Evolutionary conservation across 1,140 invertebrate genomes (phyloP).

Genomic region (Macrostomum lignano): DNA sequence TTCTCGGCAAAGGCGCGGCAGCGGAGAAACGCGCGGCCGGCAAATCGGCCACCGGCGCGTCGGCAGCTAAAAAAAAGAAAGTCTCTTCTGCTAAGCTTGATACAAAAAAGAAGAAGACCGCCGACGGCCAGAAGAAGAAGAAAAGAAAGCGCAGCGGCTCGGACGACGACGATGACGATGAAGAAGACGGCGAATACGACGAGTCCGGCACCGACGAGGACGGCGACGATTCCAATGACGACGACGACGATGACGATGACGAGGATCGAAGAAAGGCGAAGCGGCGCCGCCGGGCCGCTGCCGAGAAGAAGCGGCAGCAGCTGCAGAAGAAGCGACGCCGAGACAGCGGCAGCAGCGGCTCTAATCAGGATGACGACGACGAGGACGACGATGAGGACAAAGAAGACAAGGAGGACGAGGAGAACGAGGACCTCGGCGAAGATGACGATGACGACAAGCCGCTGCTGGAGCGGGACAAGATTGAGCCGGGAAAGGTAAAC

Average conservation of each 20-base stretch:
- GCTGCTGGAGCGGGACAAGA: constrained; percentile 13
- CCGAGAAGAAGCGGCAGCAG: too few relatives aligned
- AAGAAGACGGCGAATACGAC: background rate
- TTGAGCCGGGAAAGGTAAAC: constrained; percentile 44
- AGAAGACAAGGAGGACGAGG: too few relatives aligned
- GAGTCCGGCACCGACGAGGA: background rate
- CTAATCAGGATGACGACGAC: constrained; percentile 9
- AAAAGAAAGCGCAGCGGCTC: background rate
- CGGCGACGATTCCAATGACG: background rate
- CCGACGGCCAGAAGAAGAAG: background rate
- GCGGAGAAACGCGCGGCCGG: background rate
- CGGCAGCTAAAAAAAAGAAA: constrained; percentile 6
- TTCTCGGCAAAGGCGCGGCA: constrained; percentile 14
- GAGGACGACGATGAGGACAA: too few relatives aligned
- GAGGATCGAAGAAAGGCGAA: too few relatives aligned
- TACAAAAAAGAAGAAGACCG: background rate
- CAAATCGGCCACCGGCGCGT: background rate
- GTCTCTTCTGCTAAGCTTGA: too few relatives aligned
- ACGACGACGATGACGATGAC: too few relatives aligned
- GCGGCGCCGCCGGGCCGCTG: too few relatives aligned
- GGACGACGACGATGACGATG: background rate
- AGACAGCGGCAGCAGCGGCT: too few relatives aligned
- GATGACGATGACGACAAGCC: too few relatives aligned
- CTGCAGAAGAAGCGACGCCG: too few relatives aligned
- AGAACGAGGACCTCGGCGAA: constrained; percentile 5